Evolutionary conservation across 2,113 vertebrate genomes (phyloP).

Genomic region (Tragelaphus scriptus): DNA sequence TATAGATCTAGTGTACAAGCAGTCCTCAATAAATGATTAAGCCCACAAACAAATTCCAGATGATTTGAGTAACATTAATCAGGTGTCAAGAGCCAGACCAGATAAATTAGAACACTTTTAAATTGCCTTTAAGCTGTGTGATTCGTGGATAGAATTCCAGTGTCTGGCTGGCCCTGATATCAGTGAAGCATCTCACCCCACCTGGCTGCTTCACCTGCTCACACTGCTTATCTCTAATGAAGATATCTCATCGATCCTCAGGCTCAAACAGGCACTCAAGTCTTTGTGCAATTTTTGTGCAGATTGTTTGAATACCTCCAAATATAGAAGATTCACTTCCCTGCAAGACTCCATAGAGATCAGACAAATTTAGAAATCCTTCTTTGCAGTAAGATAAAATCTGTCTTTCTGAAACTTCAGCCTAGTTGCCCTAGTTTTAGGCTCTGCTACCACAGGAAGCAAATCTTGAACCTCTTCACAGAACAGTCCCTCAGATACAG

Average conservation of each 20-base stretch:
- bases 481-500: background rate
- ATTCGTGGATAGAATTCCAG: background rate
- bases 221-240: background rate
- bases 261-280: background rate
- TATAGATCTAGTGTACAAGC: background rate
- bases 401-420: background rate
- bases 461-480: background rate
- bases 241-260: background rate
- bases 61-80: background rate
- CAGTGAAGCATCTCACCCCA: background rate
- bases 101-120: background rate
- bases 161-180: background rate
- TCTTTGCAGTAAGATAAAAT: background rate
- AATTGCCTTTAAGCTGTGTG: background rate
- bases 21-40: background rate
- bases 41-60: background rate
- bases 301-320: background rate
- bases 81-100: background rate
- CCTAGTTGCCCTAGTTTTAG: background rate
- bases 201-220: background rate
- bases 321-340: background rate
- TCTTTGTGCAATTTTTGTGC: background rate
- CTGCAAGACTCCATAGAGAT: background rate
- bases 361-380: background rate
- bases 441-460: background rate